Evolutionary conservation across 2,797 vertebrate genomes (phyloP).

Genomic region (Sorex maritimensis): DNA sequence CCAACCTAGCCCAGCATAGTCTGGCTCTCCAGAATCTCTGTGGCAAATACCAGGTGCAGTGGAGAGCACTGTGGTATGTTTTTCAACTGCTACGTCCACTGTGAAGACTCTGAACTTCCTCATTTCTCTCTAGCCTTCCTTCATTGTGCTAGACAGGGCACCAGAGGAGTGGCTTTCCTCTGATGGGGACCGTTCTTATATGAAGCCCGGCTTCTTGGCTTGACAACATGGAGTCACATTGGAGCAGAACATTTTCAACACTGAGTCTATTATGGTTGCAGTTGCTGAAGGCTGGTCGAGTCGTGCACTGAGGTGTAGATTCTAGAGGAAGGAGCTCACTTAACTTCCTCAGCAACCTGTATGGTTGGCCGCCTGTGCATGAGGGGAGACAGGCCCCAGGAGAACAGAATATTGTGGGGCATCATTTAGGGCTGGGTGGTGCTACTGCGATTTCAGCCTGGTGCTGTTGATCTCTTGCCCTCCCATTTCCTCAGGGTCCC

Average conservation of each 20-base stretch:
- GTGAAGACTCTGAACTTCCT: neutral
- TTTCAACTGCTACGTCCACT: fast-evolving
- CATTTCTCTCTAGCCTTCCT: no score
- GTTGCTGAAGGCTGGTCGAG: neutral
- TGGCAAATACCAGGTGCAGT: neutral
- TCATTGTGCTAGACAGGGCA: no score
- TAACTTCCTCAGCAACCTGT: neutral
- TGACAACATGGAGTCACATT: fast-evolving
- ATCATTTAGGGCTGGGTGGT: fast-evolving
- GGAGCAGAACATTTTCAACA: fast-evolving
- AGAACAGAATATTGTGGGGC: no score
- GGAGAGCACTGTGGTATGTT: neutral
- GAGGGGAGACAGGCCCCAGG: neutral
- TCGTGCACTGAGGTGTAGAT: fast-evolving
- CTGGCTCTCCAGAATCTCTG: no score
- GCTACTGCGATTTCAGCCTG: neutral
- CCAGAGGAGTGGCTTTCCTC: neutral
- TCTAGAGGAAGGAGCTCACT: neutral
- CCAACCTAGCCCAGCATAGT: no score
- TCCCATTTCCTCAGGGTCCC: neutral
- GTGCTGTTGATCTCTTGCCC: fast-evolving
- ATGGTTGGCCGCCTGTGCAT: neutral
- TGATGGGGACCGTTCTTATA: neutral
- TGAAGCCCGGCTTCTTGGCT: fast-evolving
- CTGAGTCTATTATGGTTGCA: no score